Evolutionary conservation across 2,113 vertebrate species (phyloP), one percentile per base, ranked within the genome.

Genomic region (Paracanthobrama guichenoti): DNA sequence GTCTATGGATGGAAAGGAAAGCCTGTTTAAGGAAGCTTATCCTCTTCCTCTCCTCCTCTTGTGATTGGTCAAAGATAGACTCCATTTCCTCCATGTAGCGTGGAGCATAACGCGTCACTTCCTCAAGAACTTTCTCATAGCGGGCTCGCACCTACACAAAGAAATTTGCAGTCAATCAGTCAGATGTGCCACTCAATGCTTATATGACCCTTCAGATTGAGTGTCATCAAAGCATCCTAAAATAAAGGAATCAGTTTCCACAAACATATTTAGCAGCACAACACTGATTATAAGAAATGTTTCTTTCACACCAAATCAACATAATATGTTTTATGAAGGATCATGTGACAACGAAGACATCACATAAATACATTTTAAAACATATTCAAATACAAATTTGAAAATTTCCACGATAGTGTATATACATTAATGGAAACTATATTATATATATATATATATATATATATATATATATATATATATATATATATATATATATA

Each of bases 21-120:
- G 93, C 93, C 87, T 95, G 93, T 79, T 95, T 96, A 78, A 96
- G 93, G 72, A 96, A 96, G 74, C 91, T 87, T 4, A 95, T 96
- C 88, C 95, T 94, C 87, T 94, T 95, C 50, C 94, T 90, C 89
- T 96, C 95, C 76, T 94, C 92, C 48, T 95, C 93, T 83, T 96
- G 95, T 2, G 95, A 93, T 84, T 96, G 94, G 90, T 96, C 95
- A 57, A 96, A 96, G 80, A 95, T 91, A 1, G 92, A 92, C 89
- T 96, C 95, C 95, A 96, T 96, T 86, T 96, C 95, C 86, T 96
- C 95, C 95, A 96, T 95, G 93, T 96, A 96, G 84, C 95, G 94
- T 0, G 95, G 95, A 39, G 93, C 95, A 11, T 95, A 95, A 35
- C 92, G 94, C 66, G 94, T 95, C 48, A 95, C 93, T 85, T 96